phyloP scores from a whole-genome alignment of 35 echinoderm and acorn worm genomes.

The Ophioderma brevispina region DNA sequence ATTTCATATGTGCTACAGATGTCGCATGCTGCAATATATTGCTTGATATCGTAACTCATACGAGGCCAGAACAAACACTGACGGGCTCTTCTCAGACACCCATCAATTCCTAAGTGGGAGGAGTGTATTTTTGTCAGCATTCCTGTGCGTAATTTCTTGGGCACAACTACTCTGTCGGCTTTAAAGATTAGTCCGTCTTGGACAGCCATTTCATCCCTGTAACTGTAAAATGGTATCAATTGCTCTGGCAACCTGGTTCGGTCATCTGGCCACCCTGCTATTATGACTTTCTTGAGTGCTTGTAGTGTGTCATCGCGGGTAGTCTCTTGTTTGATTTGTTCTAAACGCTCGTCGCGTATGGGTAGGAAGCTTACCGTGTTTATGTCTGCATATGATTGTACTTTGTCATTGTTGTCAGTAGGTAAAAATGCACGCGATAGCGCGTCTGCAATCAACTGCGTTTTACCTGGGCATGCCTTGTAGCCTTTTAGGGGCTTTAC shows the following conservation, averaged over 20 bases:
- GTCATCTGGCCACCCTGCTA: constrained; percentile 29
- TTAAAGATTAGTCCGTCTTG: constrained; percentile 53
- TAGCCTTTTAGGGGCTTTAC: constrained; percentile 51
- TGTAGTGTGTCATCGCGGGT: constrained; percentile 22
- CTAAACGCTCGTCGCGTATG: constrained; percentile 17
- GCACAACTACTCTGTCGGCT: constrained; percentile 58
- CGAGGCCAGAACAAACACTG: constrained; percentile 69
- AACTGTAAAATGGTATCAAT: constrained; percentile 17
- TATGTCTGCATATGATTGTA: constrained; percentile 22
- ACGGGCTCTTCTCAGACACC: constrained; percentile 45
- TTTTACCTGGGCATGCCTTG: constrained; percentile 57
- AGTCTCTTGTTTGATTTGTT: constrained; percentile 2
- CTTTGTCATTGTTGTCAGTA: neutral
- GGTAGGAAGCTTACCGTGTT: constrained; percentile 22
- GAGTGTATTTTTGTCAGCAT: constrained; percentile 66
- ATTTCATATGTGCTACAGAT: neutral
- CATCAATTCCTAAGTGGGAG: too few relatives aligned
- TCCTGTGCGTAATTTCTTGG: constrained; percentile 14
- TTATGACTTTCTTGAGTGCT: constrained; percentile 16
- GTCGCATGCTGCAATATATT: too few relatives aligned
- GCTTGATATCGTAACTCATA: too few relatives aligned
- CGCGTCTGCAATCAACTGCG: neutral
- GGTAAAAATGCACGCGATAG: neutral
- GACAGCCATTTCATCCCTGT: constrained; percentile 63
- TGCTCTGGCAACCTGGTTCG: constrained; percentile 17